Evolutionary conservation across 1,140 invertebrate genomes (phyloP), one percentile per base, ranked within the genome.

Genomic region (Calephelis virginiensis): DNA sequence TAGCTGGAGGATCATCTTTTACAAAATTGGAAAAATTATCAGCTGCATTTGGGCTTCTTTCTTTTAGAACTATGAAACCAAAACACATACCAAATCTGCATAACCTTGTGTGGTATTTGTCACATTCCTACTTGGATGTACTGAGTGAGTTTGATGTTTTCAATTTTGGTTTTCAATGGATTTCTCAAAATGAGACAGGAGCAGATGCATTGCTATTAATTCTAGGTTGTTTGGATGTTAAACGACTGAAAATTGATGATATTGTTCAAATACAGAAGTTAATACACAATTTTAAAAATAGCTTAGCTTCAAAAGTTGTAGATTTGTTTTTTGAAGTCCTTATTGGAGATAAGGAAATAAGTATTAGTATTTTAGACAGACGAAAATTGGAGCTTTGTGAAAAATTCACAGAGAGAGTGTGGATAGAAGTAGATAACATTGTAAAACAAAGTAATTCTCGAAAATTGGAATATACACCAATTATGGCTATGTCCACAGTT

Each of bases 111-210:
- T 90, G 88, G 88, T 90, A 90, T 63, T 71, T 90, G 8, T 88
- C 86, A 17, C 86, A 90, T 66, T 82, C 86, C 61, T 85, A 84
- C 64, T 77, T 89, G 64, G 76, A 84, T 73, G 62, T 74, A n/a
- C 68, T 73, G 8, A 78, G 63, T 76, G 88, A 90, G 74, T 65
- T 81, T 50, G 70, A 82, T 38, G 81, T 86, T 1, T 90, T 89
- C 63, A 79, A 81, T 60, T 86, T 90, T 76, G 88, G 88, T n/a
- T 67, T 77, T 10, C 28, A 83, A n/a, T 90, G 88, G 88, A 68
- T 87, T 14, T 56, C 72, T 10, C 64, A 72, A n/a, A 72, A 74
- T 59, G 76, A 83, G 67, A 83, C 73, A 13, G 77, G 81, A 38
- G 79, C 80, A 10, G 79, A 89, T 78, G 78, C 81, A 53, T 67